These are phyloP conservation scores for Fragum fragum DNA, from an alignment of 2,888 invertebrate species.

Conservation along the genomic window DNA sequence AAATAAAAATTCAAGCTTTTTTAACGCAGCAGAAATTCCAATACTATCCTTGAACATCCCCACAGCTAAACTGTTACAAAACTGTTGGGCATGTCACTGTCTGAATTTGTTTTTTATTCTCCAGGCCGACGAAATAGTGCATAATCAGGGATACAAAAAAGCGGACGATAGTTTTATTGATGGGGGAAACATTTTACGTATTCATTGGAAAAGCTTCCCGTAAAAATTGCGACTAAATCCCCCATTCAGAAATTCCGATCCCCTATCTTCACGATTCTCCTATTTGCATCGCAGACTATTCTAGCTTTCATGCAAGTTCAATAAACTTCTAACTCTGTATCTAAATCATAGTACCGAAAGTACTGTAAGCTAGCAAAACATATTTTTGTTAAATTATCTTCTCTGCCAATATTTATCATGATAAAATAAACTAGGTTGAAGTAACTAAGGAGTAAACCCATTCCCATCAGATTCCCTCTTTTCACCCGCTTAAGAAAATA, in stretches of 20 bases:
- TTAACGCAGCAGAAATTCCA: background rate
- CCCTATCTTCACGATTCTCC: background rate
- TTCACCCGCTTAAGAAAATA: too few relatives aligned
- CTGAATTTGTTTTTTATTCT: too few relatives aligned
- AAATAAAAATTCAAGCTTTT: background rate
- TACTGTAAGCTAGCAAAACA: too few relatives aligned
- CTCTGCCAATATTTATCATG: too few relatives aligned
- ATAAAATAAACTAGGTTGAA: too few relatives aligned
- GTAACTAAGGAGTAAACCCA: too few relatives aligned
- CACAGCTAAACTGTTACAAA: constrained; percentile 6
- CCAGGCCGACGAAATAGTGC: background rate
- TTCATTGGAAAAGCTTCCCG: constrained; percentile 57
- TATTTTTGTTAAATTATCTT: too few relatives aligned
- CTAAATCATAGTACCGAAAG: too few relatives aligned
- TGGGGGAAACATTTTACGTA: constrained; percentile 50
- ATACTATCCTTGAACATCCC: background rate
- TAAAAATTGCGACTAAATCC: constrained; percentile 53
- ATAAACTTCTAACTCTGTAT: too few relatives aligned
- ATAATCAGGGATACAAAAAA: background rate
- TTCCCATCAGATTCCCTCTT: too few relatives aligned
- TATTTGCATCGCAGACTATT: background rate
- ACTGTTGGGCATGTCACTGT: background rate
- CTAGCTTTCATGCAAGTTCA: too few relatives aligned
- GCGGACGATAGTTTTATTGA: constrained; percentile 51
- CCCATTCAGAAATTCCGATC: background rate